Conservation (phyloP, 2,113 vertebrate species). For the Dryoscopus gambensis region DNA sequence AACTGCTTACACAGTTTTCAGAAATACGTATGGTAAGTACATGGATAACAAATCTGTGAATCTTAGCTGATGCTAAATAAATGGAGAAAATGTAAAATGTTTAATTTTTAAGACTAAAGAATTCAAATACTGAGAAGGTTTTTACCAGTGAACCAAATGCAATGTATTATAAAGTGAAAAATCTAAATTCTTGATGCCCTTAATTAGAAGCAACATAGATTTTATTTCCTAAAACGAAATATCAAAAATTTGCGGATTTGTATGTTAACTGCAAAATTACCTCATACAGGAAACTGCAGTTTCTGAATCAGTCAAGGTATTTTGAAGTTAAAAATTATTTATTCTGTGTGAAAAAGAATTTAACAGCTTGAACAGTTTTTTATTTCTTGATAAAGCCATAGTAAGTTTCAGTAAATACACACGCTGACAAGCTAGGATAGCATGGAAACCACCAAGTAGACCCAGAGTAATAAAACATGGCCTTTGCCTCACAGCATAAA, state of each 20-base stretch:
- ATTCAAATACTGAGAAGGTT: background rate
- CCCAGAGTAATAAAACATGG: slow-evolving; percentile 50
- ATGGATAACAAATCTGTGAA: background rate
- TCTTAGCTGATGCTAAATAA: background rate
- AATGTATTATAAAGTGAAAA: background rate
- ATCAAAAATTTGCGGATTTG: background rate
- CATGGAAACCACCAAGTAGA: slow-evolving; percentile 27
- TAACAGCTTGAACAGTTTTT: background rate
- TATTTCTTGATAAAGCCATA: background rate
- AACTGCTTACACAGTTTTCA: background rate
- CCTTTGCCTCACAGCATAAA: background rate
- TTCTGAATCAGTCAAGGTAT: background rate
- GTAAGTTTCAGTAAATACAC: background rate
- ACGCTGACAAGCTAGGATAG: background rate
- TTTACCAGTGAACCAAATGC: slow-evolving; percentile 9
- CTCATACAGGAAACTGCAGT: background rate
- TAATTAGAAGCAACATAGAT: background rate
- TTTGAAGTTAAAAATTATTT: background rate
- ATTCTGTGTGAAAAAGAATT: background rate
- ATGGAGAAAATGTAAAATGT: slow-evolving; percentile 1
- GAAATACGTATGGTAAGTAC: slow-evolving; percentile 18
- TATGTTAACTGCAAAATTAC: background rate
- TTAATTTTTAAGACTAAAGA: background rate
- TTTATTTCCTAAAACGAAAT: background rate
- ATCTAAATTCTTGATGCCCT: background rate